These are phyloP conservation scores for Orestias chungarensis DNA, from an alignment of 2,797 vertebrate genomes.

Conservation along the genomic window DNA sequence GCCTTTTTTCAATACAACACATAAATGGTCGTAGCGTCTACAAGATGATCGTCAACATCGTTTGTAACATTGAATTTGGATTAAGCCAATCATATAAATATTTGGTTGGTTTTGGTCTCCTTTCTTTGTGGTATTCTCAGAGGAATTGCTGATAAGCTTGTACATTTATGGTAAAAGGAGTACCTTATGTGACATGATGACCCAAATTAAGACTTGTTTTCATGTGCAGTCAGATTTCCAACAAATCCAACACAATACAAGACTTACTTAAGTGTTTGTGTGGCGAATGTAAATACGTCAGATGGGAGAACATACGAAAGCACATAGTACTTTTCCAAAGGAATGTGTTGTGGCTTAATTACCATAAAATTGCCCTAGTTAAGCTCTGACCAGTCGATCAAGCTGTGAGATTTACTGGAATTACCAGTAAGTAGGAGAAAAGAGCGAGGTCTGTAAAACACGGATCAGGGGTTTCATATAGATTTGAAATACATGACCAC, in stretches of 20 bases:
- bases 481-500: conserved; percentile 81
- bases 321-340: conserved; percentile 65
- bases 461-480: conserved; percentile 71
- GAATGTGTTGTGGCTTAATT: conserved; percentile 75
- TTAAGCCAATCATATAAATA: conserved; percentile 66
- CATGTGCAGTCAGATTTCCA: too few relatives aligned
- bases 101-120: conserved; percentile 43
- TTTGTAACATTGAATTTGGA: conserved; percentile 65
- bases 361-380: conserved; percentile 60
- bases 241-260: not conserved
- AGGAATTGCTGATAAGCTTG: conserved; percentile 73
- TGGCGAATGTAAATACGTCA: conserved; percentile 33
- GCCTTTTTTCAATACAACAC: conserved; percentile 3
- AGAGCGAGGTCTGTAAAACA: conserved; percentile 68
- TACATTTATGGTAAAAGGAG: conserved; percentile 60
- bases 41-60: conserved; percentile 29
- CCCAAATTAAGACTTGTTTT: conserved; percentile 64
- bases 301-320: conserved; percentile 44
- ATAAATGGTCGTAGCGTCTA: conserved; percentile 23
- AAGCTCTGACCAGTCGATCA: conserved; percentile 58
- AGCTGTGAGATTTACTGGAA: conserved; percentile 70
- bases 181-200: conserved; percentile 69
- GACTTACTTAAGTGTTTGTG: conserved; percentile 13
- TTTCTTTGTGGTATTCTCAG: conserved; percentile 33
- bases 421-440: conserved; percentile 67